Percentiles rank a stretch among this genome's conserved stretches.
phyloP scores from a whole-genome alignment of 2,797 vertebrate species.

The Scyliorhinus canicula region DNA sequence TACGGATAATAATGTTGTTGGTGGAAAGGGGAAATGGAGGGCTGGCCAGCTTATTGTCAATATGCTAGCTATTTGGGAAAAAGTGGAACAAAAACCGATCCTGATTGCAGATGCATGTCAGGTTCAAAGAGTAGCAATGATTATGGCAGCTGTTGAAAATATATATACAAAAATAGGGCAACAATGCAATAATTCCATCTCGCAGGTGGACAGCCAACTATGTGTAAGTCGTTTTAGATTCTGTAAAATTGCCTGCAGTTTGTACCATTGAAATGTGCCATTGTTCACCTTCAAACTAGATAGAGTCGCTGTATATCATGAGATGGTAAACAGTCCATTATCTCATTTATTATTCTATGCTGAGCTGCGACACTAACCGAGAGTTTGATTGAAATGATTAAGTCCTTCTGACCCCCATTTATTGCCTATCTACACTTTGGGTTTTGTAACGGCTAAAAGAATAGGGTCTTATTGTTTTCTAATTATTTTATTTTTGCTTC shows the following conservation, averaged over 20 bases:
- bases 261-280: not conserved
- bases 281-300: not conserved
- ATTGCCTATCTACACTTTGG: not conserved
- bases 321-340: not conserved
- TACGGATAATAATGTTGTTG: not conserved
- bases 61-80: not conserved
- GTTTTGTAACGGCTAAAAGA: not conserved
- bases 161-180: not conserved
- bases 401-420: not conserved
- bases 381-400: not conserved
- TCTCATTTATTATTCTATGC: not conserved
- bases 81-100: not conserved
- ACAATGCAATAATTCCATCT: not conserved
- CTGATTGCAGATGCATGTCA: not conserved
- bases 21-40: not conserved
- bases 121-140: not conserved
- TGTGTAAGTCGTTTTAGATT: not conserved
- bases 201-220: not conserved
- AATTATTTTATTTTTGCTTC: constrained; percentile 40
- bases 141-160: not conserved
- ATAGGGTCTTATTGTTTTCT: not conserved
- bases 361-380: not conserved
- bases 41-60: not conserved
- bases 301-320: not conserved
- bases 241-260: not conserved